Percentiles rank a stretch among this genome's conserved stretches.
Evolutionary conservation across 2,888 invertebrate species (phyloP).

Genomic region (Phalera bucephala): DNA sequence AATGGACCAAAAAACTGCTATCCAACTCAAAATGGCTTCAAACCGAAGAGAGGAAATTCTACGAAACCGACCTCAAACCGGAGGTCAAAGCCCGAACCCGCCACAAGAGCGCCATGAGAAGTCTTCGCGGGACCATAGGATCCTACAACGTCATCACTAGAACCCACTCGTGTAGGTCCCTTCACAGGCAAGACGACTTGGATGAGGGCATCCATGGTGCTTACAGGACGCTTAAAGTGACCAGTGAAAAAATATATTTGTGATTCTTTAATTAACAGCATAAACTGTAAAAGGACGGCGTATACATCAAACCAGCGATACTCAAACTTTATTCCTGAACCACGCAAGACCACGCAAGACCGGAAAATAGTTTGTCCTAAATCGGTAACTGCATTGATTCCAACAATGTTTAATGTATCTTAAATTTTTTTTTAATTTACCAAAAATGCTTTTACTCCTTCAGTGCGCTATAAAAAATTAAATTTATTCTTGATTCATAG

Average conservation of each 20-base stretch:
- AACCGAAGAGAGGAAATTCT: constrained; percentile 82
- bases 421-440: no score
- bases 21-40: constrained; percentile 88
- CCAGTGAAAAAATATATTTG: constrained; percentile 46
- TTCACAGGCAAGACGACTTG: constrained; percentile 58
- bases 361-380: no score
- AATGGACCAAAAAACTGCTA: constrained; percentile 88
- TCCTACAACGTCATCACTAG: constrained; percentile 70
- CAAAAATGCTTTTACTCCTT: no score
- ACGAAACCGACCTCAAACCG: constrained; percentile 69
- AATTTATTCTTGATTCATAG: no score
- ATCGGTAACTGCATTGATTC: no score
- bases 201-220: constrained; percentile 67
- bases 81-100: constrained; percentile 44
- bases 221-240: constrained; percentile 64
- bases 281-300: no score
- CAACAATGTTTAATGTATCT: no score
- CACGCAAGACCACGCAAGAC: no score
- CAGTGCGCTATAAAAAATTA: no score
- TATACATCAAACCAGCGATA: no score
- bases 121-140: constrained; percentile 47
- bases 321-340: no score
- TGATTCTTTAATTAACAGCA: constrained; percentile 21
- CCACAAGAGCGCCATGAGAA: constrained; percentile 55
- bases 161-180: constrained; percentile 65